A percentile compares a stretch with the other conserved stretches of the same genome.
Conservation (phyloP, 2,113 vertebrate species). For the Oreotragus oreotragus region DNA sequence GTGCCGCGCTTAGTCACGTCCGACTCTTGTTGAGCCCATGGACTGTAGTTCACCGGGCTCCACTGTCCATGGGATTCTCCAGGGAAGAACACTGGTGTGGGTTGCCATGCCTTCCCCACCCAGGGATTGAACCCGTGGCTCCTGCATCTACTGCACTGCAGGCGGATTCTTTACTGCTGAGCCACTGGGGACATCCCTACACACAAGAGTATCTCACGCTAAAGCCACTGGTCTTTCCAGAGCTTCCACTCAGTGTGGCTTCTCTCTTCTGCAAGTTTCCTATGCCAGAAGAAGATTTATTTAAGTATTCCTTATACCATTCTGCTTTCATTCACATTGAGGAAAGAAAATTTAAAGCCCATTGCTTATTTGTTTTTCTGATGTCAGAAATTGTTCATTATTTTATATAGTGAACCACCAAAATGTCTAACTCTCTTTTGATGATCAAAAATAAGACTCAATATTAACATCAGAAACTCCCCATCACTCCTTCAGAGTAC, state of each 20-base stretch:
- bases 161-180: background rate
- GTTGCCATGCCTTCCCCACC: background rate
- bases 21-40: background rate
- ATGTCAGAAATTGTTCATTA: slow-evolving; percentile 2
- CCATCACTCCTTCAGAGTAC: background rate
- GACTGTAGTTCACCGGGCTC: background rate
- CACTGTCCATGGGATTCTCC: background rate
- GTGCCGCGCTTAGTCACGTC: background rate
- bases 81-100: background rate
- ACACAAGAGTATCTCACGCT: background rate
- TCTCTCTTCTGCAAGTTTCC: background rate
- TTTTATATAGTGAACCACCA: slow-evolving; percentile 23
- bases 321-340: background rate
- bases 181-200: background rate
- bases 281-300: background rate
- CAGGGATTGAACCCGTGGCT: background rate
- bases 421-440: slow-evolving; percentile 2
- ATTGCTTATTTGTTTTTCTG: background rate
- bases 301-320: background rate
- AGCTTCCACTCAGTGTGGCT: background rate
- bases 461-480: background rate
- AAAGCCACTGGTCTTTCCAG: background rate
- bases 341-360: background rate
- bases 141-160: background rate
- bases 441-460: background rate